Conservation (phyloP, 2,113 vertebrate species). For the Hippocampus mohnikei region DNA sequence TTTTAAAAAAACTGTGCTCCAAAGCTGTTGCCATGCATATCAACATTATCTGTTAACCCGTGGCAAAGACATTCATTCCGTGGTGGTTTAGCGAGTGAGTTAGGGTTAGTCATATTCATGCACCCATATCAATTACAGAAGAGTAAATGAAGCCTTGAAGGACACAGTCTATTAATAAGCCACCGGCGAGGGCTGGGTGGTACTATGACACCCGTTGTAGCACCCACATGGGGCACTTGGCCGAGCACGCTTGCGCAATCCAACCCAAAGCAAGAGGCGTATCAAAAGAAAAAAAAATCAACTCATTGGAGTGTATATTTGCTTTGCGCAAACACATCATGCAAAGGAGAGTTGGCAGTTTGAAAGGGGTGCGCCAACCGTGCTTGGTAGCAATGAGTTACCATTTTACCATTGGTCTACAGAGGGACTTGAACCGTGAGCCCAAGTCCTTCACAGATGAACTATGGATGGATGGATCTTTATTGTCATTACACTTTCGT, state of each 20-base stretch:
- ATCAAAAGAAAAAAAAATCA: not conserved
- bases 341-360: too few species aligned
- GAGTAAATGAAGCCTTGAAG: conserved; percentile 23
- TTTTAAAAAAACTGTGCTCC: too few species aligned
- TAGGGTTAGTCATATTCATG: conserved; percentile 2
- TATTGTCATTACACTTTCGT: too few species aligned
- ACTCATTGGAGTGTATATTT: too few species aligned
- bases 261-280: not conserved
- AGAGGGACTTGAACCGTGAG: not conserved
- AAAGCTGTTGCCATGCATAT: too few species aligned
- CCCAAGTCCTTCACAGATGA: conserved; percentile 8
- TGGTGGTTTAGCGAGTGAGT: not conserved
- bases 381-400: too few species aligned
- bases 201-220: not conserved
- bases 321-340: too few species aligned
- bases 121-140: conserved; percentile 39
- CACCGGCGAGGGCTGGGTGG: conserved; percentile 3
- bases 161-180: conserved; percentile 49
- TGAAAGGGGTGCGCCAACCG: too few species aligned
- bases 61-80: not conserved
- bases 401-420: too few species aligned
- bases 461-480: too few species aligned
- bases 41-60: not conserved
- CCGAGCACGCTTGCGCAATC: not conserved
- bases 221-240: too few species aligned